Evolutionary conservation across 53 echinoderm and acorn worm species (phyloP).

Genomic region (Apostichopus leukothele): DNA sequence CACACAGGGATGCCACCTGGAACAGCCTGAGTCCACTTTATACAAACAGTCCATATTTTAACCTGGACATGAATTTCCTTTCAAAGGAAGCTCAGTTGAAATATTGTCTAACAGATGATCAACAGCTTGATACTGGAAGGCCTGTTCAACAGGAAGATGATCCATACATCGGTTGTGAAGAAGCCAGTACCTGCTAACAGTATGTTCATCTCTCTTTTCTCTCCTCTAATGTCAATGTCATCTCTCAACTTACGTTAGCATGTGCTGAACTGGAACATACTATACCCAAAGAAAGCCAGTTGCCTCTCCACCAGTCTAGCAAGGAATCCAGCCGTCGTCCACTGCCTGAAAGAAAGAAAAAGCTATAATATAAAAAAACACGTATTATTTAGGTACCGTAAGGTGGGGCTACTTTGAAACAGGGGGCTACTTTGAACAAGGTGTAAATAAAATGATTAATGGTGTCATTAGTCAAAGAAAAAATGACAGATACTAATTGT

Average conservation of each 20-base stretch:
- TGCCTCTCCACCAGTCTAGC: slow-evolving; percentile 4
- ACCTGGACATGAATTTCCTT: background rate
- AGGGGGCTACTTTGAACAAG: too few species aligned
- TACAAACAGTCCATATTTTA: background rate
- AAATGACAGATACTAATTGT: too few species aligned
- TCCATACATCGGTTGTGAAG: too few species aligned
- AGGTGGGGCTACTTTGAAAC: too few species aligned
- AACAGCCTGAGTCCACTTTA: background rate
- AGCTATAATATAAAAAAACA: background rate
- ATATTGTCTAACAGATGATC: background rate
- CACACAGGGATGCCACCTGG: background rate
- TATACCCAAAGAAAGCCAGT: background rate
- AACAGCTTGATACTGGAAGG: too few species aligned
- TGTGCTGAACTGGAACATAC: background rate
- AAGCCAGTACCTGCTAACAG: background rate
- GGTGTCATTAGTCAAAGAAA: too few species aligned
- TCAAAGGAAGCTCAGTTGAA: background rate
- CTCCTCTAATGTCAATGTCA: background rate
- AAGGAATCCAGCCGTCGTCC: slow-evolving; percentile 3
- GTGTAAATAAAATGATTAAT: too few species aligned
- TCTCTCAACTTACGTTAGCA: background rate
- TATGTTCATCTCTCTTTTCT: background rate
- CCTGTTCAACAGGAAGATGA: background rate
- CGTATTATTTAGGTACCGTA: too few species aligned
- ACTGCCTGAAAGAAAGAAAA: slow-evolving; percentile 1